phyloP scores from a whole-genome alignment of 2,888 invertebrate species.

The Arctia plantaginis region DNA sequence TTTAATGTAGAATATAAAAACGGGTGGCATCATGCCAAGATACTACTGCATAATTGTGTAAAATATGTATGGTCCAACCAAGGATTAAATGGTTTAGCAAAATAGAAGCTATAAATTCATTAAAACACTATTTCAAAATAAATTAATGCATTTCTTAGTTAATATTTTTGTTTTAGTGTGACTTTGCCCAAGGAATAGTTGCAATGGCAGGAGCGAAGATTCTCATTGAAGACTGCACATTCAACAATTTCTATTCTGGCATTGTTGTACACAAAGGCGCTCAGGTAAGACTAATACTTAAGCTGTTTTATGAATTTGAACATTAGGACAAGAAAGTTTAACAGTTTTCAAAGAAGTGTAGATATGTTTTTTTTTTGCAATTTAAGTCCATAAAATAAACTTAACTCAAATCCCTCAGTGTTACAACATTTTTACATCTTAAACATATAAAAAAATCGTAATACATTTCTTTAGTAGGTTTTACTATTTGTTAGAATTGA shows the following conservation, averaged over 20 bases:
- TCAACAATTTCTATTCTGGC: slow-evolving; percentile 81
- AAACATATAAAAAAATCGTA: too few relatives aligned
- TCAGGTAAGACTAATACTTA: slow-evolving; percentile 61
- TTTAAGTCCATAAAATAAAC: too few relatives aligned
- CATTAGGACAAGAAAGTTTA: background rate
- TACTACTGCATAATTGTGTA: too few relatives aligned
- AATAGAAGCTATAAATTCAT: background rate
- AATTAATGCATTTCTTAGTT: background rate
- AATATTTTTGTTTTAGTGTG: slow-evolving; percentile 65
- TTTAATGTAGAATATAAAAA: too few relatives aligned
- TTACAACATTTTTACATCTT: too few relatives aligned
- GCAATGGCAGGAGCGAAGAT: slow-evolving; percentile 77
- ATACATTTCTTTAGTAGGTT: too few relatives aligned
- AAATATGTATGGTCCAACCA: too few relatives aligned
- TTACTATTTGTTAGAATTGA: too few relatives aligned
- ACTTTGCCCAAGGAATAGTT: slow-evolving; percentile 79
- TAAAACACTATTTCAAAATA: background rate
- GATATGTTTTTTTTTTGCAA: background rate
- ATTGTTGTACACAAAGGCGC: slow-evolving; percentile 81
- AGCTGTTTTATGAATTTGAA: background rate
- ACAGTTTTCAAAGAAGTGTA: background rate
- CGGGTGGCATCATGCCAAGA: too few relatives aligned
- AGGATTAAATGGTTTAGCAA: too few relatives aligned
- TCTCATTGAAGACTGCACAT: slow-evolving; percentile 71
- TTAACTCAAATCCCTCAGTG: too few relatives aligned